Percentiles rank a stretch among this genome's conserved stretches.
phyloP scores from a whole-genome alignment of 2,888 invertebrate genomes.

The Pachliopta kotzebuea region DNA sequence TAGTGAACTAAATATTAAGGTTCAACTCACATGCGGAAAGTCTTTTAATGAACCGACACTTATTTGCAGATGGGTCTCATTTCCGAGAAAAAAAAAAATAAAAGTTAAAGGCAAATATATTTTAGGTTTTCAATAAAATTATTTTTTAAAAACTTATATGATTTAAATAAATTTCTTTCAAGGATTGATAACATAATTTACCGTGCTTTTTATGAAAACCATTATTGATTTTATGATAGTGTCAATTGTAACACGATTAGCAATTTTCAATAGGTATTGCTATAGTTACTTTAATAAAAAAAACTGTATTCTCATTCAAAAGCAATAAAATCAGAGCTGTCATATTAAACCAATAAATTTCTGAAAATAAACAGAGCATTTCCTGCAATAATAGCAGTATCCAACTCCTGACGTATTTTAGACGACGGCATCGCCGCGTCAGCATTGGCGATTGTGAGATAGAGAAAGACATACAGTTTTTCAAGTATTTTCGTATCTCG shows the following conservation, averaged over 20 bases:
- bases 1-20: background rate
- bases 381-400: conserved; percentile 50
- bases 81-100: too few relatives aligned
- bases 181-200: too few relatives aligned
- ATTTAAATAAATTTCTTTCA: too few relatives aligned
- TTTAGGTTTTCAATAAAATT: too few relatives aligned
- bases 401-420: conserved; percentile 42
- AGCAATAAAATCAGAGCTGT: conserved; percentile 21
- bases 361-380: conserved; percentile 47
- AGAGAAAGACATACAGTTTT: conserved; percentile 64
- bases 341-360: conserved; percentile 42
- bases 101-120: too few relatives aligned
- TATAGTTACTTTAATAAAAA: background rate
- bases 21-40: background rate
- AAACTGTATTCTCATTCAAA: conserved; percentile 17
- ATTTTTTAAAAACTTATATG: too few relatives aligned
- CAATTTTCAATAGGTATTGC: too few relatives aligned
- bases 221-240: too few relatives aligned
- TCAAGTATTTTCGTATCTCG: conserved; percentile 76
- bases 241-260: too few relatives aligned
- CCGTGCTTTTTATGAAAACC: too few relatives aligned
- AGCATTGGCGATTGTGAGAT: conserved; percentile 32
- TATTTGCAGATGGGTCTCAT: too few relatives aligned
- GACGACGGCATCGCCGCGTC: conserved; percentile 39
- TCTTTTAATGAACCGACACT: background rate